phyloP scores from a whole-genome alignment of 2,888 invertebrate species.

The Drosophila flavopinicola region DNA sequence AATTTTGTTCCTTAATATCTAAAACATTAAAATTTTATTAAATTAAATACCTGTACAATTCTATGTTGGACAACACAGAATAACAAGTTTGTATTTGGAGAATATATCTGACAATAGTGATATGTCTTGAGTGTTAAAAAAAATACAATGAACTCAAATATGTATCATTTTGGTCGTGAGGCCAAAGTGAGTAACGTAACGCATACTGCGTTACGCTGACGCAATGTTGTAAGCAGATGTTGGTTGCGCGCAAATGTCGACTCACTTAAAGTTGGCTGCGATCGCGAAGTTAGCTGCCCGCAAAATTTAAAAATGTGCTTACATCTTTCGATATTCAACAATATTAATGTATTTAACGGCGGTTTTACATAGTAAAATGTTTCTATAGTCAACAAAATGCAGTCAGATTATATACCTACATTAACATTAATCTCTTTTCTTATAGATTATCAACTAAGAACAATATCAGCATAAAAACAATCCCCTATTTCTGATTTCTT shows the following conservation, averaged over 20 bases:
- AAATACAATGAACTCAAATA: no score
- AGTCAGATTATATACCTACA: not conserved
- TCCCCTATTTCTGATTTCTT: conserved; percentile 11
- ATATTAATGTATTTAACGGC: no score
- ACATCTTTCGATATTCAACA: no score
- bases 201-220: conserved; percentile 1
- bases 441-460: not conserved
- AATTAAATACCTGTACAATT: conserved; percentile 3
- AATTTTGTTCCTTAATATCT: not conserved
- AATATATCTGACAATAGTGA: not conserved
- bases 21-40: not conserved
- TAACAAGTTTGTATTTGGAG: not conserved
- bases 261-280: conserved; percentile 18
- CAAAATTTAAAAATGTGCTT: conserved; percentile 22
- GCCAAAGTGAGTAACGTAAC: not conserved
- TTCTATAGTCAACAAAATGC: no score
- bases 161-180: no score
- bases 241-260: conserved; percentile 7
- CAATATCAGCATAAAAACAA: conserved; percentile 9
- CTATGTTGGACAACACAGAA: not conserved
- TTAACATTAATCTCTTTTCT: not conserved
- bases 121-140: no score
- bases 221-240: not conserved
- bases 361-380: no score
- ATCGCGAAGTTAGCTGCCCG: not conserved